Conservation (phyloP, 2,888 invertebrate species). For the Pterostichus niger region DNA sequence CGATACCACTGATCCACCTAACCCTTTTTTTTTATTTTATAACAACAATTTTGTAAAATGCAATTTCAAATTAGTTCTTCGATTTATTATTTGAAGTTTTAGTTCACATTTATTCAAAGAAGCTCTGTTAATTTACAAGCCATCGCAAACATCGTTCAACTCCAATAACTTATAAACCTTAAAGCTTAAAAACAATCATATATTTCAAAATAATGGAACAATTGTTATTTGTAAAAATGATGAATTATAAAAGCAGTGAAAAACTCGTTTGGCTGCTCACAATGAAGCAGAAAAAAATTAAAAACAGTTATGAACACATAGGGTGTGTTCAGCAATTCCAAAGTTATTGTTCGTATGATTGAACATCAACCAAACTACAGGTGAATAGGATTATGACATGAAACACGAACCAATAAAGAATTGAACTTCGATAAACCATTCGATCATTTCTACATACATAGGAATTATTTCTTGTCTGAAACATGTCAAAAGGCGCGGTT, state of each 20-base stretch:
- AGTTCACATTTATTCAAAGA: too few relatives aligned
- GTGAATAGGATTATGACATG: slow-evolving; percentile 13
- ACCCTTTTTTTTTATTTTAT: too few relatives aligned
- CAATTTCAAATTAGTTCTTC: too few relatives aligned
- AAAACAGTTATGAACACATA: slow-evolving; percentile 12
- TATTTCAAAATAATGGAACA: too few relatives aligned
- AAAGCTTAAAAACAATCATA: too few relatives aligned
- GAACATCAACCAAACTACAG: slow-evolving; percentile 12
- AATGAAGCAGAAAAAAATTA: background rate
- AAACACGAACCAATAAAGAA: slow-evolving; percentile 1
- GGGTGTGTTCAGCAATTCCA: background rate
- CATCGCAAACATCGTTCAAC: too few relatives aligned
- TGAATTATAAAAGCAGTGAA: background rate
- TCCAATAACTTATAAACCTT: too few relatives aligned
- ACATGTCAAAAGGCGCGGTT: slow-evolving; percentile 14
- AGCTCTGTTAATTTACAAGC: too few relatives aligned
- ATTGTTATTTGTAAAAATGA: background rate
- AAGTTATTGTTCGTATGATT: slow-evolving; percentile 18
- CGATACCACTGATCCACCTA: too few relatives aligned
- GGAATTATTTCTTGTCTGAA: background rate
- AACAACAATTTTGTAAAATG: too few relatives aligned
- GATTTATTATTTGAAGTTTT: too few relatives aligned
- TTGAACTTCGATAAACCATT: background rate
- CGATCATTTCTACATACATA: slow-evolving; percentile 5
- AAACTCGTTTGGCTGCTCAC: background rate